Evolutionary conservation across 2,888 invertebrate species (phyloP).

Genomic region (Anthrax anthrax): DNA sequence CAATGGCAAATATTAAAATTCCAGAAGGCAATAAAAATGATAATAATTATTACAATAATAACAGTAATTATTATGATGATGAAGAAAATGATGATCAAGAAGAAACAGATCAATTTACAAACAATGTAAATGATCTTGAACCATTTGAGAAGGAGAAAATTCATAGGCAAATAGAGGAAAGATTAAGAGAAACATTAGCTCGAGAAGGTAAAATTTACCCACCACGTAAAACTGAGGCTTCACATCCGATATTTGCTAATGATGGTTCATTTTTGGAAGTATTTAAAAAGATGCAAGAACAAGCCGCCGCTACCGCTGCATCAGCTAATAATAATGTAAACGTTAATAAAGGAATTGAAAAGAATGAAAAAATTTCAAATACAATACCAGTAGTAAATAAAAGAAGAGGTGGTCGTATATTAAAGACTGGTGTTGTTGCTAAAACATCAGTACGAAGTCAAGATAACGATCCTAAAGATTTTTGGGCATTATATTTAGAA

Average conservation of each 20-base stretch:
- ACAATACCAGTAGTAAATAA: conserved; percentile 54
- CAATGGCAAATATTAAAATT: background rate
- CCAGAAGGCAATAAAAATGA: background rate
- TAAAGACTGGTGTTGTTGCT: conserved; percentile 82
- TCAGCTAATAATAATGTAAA: conserved; percentile 15
- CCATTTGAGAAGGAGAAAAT: conserved; percentile 31
- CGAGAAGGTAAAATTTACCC: conserved; percentile 36
- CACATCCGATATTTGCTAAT: conserved; percentile 41
- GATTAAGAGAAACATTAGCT: conserved; percentile 28
- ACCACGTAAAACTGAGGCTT: conserved; percentile 47
- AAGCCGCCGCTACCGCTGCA: conserved; percentile 20
- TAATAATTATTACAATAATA: background rate
- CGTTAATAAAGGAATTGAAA: background rate
- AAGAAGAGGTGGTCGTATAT: conserved; percentile 68
- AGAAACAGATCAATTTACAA: too few species aligned
- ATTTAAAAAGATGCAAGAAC: conserved; percentile 78
- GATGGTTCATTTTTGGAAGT: conserved; percentile 84
- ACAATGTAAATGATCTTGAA: background rate
- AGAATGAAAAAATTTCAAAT: background rate
- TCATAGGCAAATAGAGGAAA: conserved; percentile 33
- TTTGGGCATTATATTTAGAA: conserved; percentile 86
- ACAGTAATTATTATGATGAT: background rate
- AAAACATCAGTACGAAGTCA: conserved; percentile 57
- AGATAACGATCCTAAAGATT: conserved; percentile 53
- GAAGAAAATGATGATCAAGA: background rate